Conservation (phyloP, 2,888 invertebrate genomes). For the Maniola hyperantus region DNA sequence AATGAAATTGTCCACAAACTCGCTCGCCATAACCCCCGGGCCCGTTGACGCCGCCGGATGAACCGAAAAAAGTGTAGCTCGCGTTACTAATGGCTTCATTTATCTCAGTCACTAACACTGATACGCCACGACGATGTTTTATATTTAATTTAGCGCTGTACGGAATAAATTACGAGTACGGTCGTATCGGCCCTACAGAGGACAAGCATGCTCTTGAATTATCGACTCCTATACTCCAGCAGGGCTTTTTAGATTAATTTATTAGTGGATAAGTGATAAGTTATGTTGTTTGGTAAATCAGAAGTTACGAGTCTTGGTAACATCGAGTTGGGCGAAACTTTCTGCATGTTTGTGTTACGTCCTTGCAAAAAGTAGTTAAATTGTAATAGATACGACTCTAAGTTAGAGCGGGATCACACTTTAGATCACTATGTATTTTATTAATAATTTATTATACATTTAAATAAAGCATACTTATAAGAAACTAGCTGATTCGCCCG, state of each 20-base stretch:
- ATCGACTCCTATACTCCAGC: slow-evolving; percentile 71
- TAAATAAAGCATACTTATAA: too few species aligned
- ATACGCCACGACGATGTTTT: slow-evolving; percentile 82
- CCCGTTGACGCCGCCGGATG: slow-evolving; percentile 76
- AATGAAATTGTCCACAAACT: slow-evolving; percentile 82
- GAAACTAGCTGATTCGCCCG: too few species aligned
- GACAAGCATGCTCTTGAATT: slow-evolving; percentile 68
- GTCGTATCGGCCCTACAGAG: slow-evolving; percentile 73
- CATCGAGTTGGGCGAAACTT: slow-evolving; percentile 50
- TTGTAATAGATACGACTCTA: slow-evolving; percentile 45
- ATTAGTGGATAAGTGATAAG: slow-evolving; percentile 76
- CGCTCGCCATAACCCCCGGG: slow-evolving; percentile 71
- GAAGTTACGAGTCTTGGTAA: slow-evolving; percentile 58
- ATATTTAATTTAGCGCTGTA: slow-evolving; percentile 81
- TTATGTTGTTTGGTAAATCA: slow-evolving; percentile 57
- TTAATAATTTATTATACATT: too few species aligned
- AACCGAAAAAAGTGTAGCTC: slow-evolving; percentile 82
- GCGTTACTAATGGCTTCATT: slow-evolving; percentile 83
- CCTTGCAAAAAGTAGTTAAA: too few species aligned
- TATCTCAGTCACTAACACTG: slow-evolving; percentile 83
- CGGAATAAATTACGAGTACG: slow-evolving; percentile 72
- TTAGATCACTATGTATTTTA: too few species aligned
- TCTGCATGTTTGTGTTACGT: slow-evolving; percentile 40
- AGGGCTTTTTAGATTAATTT: slow-evolving; percentile 76
- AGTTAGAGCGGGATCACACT: too few species aligned